Evolutionary conservation across 1,140 invertebrate genomes (phyloP), one percentile per base, ranked within the genome.

Genomic region (Aphelenchoides fujianensis): DNA sequence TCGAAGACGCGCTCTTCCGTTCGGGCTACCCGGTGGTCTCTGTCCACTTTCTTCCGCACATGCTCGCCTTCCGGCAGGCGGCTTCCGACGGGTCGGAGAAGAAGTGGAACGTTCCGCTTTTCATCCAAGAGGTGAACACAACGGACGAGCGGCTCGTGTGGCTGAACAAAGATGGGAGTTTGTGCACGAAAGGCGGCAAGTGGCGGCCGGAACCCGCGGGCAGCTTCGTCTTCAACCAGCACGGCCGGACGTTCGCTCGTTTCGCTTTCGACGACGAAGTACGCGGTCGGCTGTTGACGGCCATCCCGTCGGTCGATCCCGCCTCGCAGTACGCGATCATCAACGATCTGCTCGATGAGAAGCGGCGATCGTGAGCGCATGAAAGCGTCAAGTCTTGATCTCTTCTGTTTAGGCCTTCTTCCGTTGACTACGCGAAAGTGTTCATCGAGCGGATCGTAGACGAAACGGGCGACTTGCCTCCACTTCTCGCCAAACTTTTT

Each of bases 131-230:
- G 7, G 28, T 23, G 19, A 7, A 5, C 34, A 5, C 5, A 59
- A 59, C 12, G 12, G 12, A 59, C 5, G 34, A 59, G 5, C 5
- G 7, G 7, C 5, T 59, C 12, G 7, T 59, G 5, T 59, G 55
- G 55, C 34, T 59, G 55, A 59, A 59, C 27, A 59, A 59, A 59
- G 55, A 59, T 19, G 55, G 55, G 5, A 7, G 5, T 7, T 23
- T 59, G 5, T 59, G 55, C 23, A 59, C 28, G 12, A 19, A 7
- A 7, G 55, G 55, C 5, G 23, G 7, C 55, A 59, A 19, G 23
- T 23, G 7, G 5, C 55, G 55, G 5, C 23, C 23, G 7, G 5
- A 59, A 7, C 5, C 55, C 5, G 19, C 12, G 28, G 7, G 7
- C 28, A 59, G 27, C 5, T 59, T 30, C 19, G 5, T 19, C 12